These are phyloP conservation scores for Sarcophaga bullata DNA, from an alignment of 1,140 invertebrate genomes.

Conservation along the genomic window DNA sequence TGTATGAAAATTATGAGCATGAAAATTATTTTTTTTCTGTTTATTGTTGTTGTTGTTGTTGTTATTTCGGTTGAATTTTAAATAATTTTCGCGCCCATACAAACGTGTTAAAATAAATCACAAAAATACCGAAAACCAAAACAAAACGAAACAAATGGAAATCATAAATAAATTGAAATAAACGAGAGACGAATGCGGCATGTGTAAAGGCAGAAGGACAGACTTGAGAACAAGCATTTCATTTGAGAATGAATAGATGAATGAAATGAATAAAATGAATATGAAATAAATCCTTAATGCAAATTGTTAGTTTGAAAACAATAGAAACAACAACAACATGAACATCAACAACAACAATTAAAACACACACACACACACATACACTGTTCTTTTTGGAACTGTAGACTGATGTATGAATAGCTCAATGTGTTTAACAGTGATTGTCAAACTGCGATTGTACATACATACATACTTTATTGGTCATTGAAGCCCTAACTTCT, in stretches of 20 bases:
- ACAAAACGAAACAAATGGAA: conserved; percentile 7
- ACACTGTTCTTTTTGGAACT: not conserved
- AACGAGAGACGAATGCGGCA: not conserved
- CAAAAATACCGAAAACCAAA: not conserved
- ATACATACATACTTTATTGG: too few relatives aligned
- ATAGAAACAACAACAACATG: too few relatives aligned
- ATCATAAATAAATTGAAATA: not conserved
- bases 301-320: conserved; percentile 17
- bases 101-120: conserved; percentile 19
- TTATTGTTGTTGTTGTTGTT: too few relatives aligned
- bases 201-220: not conserved
- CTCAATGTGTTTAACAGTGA: not conserved
- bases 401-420: not conserved
- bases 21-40: too few relatives aligned
- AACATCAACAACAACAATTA: not conserved
- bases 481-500: too few relatives aligned
- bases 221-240: not conserved
- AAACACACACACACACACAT: not conserved
- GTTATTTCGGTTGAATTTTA: not conserved
- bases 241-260: not conserved
- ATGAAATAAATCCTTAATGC: conserved; percentile 1
- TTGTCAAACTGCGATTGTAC: too few relatives aligned
- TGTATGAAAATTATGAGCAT: too few relatives aligned
- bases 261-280: not conserved
- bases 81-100: conserved; percentile 17